Percentiles rank a stretch among this genome's conserved stretches.
phyloP scores from a whole-genome alignment of 2,888 invertebrate genomes.

The Coelinius sp. region DNA sequence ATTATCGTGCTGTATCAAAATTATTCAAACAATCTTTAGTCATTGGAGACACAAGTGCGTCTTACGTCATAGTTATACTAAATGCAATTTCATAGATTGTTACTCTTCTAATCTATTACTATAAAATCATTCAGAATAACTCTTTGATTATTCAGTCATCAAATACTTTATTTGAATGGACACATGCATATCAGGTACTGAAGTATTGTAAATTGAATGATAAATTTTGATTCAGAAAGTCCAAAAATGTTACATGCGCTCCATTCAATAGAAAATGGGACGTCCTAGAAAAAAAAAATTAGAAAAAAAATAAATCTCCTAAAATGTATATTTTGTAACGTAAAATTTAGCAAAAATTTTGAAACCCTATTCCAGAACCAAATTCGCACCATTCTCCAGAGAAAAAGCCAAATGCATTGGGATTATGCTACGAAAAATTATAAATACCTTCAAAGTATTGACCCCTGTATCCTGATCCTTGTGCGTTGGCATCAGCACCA shows the following conservation, averaged over 20 bases:
- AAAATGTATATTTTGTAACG: neutral
- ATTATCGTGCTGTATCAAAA: neutral
- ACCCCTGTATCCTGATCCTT: constrained; percentile 34
- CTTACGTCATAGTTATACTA: no score
- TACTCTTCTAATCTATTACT: neutral
- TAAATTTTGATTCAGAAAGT: neutral
- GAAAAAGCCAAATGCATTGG: neutral
- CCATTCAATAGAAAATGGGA: constrained; percentile 3
- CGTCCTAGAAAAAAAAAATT: neutral
- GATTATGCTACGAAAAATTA: neutral
- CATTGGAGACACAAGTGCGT: neutral
- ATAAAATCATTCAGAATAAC: neutral
- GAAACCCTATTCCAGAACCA: neutral
- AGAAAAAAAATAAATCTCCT: neutral
- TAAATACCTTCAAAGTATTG: constrained; percentile 39
- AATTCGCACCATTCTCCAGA: neutral
- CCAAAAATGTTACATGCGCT: neutral
- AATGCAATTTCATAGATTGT: no score
- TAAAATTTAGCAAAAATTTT: neutral
- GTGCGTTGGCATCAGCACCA: constrained; percentile 37
- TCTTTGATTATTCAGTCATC: neutral
- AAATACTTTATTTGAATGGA: neutral
- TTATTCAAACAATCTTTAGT: neutral
- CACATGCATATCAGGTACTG: neutral
- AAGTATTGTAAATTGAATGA: neutral